phyloP scores from a whole-genome alignment of 2,888 invertebrate genomes.

The Scaeva pyrastri region DNA sequence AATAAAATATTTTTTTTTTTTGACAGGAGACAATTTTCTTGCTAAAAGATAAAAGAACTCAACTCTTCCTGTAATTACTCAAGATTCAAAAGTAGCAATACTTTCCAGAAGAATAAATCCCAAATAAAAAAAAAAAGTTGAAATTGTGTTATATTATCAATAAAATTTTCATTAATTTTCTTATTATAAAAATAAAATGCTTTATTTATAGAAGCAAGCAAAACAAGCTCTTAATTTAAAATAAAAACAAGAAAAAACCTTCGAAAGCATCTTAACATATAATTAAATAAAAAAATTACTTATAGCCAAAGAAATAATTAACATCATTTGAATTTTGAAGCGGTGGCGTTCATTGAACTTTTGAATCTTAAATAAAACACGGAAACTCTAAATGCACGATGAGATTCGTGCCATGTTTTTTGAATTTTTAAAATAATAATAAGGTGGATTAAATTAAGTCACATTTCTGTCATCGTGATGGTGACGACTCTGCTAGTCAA shows the following conservation, averaged over 20 bases:
- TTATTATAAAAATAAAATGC: background rate
- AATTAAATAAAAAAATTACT: constrained; percentile 1
- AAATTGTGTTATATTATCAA: too few species aligned
- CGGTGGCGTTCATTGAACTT: constrained; percentile 30
- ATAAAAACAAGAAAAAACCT: background rate
- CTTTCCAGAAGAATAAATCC: too few species aligned
- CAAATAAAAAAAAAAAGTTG: too few species aligned
- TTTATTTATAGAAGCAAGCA: background rate
- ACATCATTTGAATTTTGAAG: too few species aligned
- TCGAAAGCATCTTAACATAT: background rate
- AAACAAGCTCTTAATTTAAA: background rate
- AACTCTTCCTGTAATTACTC: too few species aligned
- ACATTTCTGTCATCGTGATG: too few species aligned
- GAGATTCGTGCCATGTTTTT: background rate
- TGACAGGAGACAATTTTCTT: too few species aligned
- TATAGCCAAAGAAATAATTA: too few species aligned
- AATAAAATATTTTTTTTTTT: too few species aligned
- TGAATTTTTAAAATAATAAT: background rate
- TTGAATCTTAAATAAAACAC: constrained; percentile 13
- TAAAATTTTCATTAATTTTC: too few species aligned
- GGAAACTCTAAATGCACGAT: constrained; percentile 14
- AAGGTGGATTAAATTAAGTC: constrained; percentile 17
- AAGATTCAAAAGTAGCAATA: too few species aligned
- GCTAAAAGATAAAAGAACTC: too few species aligned
- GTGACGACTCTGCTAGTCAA: background rate